Percentiles rank a stretch among this genome's conserved stretches.
Evolutionary conservation across 2,888 invertebrate species (phyloP).

Genomic region (Hoplodrina blanda): DNA sequence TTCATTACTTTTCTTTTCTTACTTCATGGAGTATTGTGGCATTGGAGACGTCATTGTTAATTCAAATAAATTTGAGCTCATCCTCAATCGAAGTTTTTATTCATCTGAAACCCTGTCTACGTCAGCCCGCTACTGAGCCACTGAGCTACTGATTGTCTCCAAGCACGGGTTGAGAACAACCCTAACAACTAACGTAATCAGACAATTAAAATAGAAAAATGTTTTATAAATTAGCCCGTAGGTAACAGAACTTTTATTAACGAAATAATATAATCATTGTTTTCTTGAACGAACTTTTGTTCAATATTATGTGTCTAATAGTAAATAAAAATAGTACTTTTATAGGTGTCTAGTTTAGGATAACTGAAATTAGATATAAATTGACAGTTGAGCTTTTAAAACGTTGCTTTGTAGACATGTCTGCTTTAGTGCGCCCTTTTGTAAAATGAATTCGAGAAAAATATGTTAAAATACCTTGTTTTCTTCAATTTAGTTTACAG

Average conservation of each 20-base stretch:
- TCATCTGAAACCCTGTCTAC: slow-evolving; percentile 75
- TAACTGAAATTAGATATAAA: slow-evolving; percentile 81
- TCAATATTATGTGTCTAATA: slow-evolving; percentile 74
- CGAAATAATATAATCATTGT: slow-evolving; percentile 59
- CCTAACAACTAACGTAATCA: slow-evolving; percentile 28
- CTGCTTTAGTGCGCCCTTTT: slow-evolving; percentile 76
- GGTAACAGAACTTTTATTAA: slow-evolving; percentile 61
- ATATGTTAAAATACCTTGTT: slow-evolving; percentile 39
- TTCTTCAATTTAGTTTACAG: slow-evolving; percentile 75
- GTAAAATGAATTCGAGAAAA: slow-evolving; percentile 75
- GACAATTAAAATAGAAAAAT: slow-evolving; percentile 37
- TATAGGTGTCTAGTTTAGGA: slow-evolving; percentile 84
- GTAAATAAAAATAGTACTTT: slow-evolving; percentile 75
- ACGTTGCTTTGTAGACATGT: slow-evolving; percentile 84
- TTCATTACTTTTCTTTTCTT: slow-evolving; percentile 90
- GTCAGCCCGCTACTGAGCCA: slow-evolving; percentile 41
- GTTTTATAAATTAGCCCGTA: slow-evolving; percentile 60
- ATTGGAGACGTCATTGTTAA: slow-evolving; percentile 91
- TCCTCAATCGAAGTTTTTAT: slow-evolving; percentile 89
- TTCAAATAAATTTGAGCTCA: slow-evolving; percentile 90
- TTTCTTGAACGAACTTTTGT: slow-evolving; percentile 58
- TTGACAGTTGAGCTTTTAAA: slow-evolving; percentile 83
- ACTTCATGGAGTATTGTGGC: slow-evolving; percentile 90
- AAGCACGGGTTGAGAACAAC: slow-evolving; percentile 52
- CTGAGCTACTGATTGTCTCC: slow-evolving; percentile 64